phyloP scores from a whole-genome alignment of 2,113 vertebrate species.

The Rhegmatorhina hoffmannsi region DNA sequence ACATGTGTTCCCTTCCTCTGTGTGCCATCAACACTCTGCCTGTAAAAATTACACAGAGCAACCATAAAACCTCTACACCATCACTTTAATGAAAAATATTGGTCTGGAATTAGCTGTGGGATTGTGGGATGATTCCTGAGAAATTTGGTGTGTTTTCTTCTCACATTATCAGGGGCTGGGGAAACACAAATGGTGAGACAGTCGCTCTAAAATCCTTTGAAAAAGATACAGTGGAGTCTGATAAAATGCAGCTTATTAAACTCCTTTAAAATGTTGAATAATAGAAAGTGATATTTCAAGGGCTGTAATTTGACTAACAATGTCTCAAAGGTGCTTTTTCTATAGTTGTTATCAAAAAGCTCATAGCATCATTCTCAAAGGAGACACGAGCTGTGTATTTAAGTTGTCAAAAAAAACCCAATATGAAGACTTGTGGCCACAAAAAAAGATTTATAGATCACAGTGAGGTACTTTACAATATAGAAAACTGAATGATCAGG shows the following conservation, averaged over 20 bases:
- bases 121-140: not conserved
- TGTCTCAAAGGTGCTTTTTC: constrained; percentile 22
- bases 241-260: constrained; percentile 19
- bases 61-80: not conserved
- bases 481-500: fast-evolving
- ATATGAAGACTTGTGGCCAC: not conserved
- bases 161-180: not conserved
- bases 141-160: not conserved
- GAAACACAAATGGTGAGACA: not conserved
- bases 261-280: not conserved
- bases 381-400: not conserved
- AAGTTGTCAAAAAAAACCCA: not conserved
- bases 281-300: not conserved
- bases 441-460: not conserved
- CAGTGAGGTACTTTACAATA: not conserved
- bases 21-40: not conserved
- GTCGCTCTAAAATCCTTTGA: not conserved
- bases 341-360: not conserved
- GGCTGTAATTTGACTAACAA: not conserved
- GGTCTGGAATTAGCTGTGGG: not conserved
- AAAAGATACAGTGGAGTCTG: not conserved
- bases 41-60: not conserved
- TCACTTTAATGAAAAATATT: not conserved
- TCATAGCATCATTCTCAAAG: not conserved
- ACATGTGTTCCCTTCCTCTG: not conserved